These are phyloP conservation scores for Neotoma lepida DNA, from an alignment of 2,113 vertebrate species.

Conservation along the genomic window DNA sequence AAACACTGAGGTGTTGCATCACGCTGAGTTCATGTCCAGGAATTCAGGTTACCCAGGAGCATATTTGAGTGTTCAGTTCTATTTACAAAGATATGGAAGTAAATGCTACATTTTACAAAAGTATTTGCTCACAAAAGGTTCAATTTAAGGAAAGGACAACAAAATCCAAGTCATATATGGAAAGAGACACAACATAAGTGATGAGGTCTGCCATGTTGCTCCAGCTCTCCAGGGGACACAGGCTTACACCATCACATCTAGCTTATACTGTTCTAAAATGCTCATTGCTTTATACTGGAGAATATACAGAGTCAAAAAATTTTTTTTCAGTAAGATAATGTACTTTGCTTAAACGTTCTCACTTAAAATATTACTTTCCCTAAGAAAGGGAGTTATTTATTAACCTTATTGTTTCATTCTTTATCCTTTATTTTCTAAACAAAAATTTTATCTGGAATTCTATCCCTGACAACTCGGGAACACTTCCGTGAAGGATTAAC, in stretches of 20 bases:
- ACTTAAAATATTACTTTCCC: background rate
- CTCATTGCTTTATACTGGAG: background rate
- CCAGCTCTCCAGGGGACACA: background rate
- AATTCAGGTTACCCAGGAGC: background rate
- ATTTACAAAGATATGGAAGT: background rate
- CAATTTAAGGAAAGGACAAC: background rate
- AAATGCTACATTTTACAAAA: background rate
- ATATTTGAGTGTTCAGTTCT: background rate
- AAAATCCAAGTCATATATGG: background rate
- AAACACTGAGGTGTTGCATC: no score
- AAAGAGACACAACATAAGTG: background rate
- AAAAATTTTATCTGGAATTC: background rate
- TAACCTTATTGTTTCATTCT: background rate
- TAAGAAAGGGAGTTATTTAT: background rate
- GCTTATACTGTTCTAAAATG: background rate
- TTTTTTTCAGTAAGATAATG: background rate
- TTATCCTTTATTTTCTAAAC: constrained; percentile 55
- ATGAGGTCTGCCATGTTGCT: background rate
- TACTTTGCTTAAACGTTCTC: background rate
- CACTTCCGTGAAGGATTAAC: background rate
- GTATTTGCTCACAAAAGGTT: background rate
- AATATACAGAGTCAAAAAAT: background rate
- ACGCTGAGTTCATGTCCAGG: no score
- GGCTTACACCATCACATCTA: background rate
- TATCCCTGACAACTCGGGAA: background rate